Percentiles rank a stretch among this genome's conserved stretches.
Conservation (phyloP, 2,888 invertebrate species). For the Agrotis exclamationis region DNA sequence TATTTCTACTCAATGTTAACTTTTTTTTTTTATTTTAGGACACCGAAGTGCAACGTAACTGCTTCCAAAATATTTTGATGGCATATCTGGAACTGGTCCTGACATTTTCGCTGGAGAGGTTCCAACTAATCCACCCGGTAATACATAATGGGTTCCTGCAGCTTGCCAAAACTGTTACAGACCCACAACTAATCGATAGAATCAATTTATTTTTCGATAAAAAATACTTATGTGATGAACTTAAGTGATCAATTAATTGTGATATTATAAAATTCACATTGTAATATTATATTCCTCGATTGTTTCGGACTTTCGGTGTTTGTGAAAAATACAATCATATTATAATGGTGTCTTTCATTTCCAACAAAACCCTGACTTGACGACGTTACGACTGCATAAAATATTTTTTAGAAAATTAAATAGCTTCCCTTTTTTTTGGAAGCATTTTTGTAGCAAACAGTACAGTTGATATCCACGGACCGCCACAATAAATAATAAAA, state of each 20-base stretch:
- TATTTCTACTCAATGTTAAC: not conserved
- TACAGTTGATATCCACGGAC: no score
- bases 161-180: constrained; percentile 86
- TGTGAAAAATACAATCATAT: constrained; percentile 84
- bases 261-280: constrained; percentile 77
- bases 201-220: constrained; percentile 90
- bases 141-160: constrained; percentile 85
- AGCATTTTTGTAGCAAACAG: no score
- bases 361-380: not conserved
- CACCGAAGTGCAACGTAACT: constrained; percentile 95
- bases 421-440: no score
- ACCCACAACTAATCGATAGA: constrained; percentile 88
- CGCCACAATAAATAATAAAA: no score
- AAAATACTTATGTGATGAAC: constrained; percentile 87
- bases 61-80: constrained; percentile 96
- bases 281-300: constrained; percentile 82
- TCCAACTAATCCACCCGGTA: constrained; percentile 88
- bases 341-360: constrained; percentile 67
- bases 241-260: constrained; percentile 85
- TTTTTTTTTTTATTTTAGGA: constrained; percentile 90
- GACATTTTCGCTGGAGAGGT: constrained; percentile 92
- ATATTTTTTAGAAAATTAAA: not conserved
- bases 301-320: constrained; percentile 78
- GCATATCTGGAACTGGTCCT: constrained; percentile 95
- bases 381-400: not conserved